These are phyloP conservation scores for Momotus momota DNA, from an alignment of 2,797 vertebrate species.

Conservation along the genomic window DNA sequence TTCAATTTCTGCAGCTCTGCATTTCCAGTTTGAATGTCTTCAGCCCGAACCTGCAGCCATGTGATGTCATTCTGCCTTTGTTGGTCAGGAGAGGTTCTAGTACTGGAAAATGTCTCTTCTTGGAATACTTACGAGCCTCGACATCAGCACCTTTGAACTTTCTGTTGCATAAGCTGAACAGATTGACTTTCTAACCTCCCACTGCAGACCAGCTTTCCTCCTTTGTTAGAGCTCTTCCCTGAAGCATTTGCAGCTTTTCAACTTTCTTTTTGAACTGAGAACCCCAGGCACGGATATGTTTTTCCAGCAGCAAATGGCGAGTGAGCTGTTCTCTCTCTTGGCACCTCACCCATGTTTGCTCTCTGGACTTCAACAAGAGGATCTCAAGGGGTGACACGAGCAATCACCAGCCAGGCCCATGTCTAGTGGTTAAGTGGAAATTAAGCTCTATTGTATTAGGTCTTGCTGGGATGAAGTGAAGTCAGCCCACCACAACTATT, in stretches of 20 bases:
- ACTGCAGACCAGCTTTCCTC: neutral
- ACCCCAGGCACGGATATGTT: neutral
- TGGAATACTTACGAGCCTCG: neutral
- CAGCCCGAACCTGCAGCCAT: neutral
- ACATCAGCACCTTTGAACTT: neutral
- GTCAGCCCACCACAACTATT: neutral
- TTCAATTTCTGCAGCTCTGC: neutral
- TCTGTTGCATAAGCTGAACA: neutral
- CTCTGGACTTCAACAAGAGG: neutral
- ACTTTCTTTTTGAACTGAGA: constrained; percentile 40
- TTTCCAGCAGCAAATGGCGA: constrained; percentile 16
- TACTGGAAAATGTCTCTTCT: neutral
- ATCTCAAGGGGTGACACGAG: rapidly evolving
- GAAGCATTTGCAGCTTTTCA: constrained; percentile 23
- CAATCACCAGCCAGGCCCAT: neutral
- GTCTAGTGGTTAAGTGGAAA: neutral
- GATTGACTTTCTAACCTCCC: constrained; percentile 25
- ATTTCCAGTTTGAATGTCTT: neutral
- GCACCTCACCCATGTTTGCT: neutral
- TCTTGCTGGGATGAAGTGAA: neutral
- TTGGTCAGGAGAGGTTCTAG: neutral
- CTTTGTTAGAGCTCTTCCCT: constrained; percentile 1
- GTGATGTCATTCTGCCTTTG: neutral
- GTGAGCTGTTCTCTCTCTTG: neutral
- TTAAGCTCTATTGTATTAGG: neutral